Percentiles rank a stretch among this genome's conserved stretches.
Conservation (phyloP, 1,140 invertebrate genomes). For the Apis mellifera region Amel_HAv3.1 CM009936.2:12644501-12645000, state of each 20-base stretch:
- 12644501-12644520: conserved; percentile 64
- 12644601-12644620: conserved; percentile 14
- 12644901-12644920: not conserved
- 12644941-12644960: conserved; percentile 10
- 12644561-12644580: conserved; percentile 28
- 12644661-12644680: not conserved
- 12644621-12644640: not conserved
- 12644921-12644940: not conserved
- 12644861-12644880: no score
- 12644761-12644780: no score
- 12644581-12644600: conserved; percentile 16
- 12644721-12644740: no score
- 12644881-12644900: no score
- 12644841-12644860: no score
- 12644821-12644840: no score
- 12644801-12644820: no score
- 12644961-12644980: not conserved
- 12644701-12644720: no score
- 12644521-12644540: conserved; percentile 56
- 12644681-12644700: not conserved
- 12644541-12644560: conserved; percentile 55
- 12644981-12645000: conserved; percentile 28
- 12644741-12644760: no score
- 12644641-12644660: not conserved
- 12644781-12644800: no score